Evolutionary conservation across 2,797 vertebrate species (phyloP), one percentile per base, ranked within the genome.

Genomic region (Myotis myotis): DNA sequence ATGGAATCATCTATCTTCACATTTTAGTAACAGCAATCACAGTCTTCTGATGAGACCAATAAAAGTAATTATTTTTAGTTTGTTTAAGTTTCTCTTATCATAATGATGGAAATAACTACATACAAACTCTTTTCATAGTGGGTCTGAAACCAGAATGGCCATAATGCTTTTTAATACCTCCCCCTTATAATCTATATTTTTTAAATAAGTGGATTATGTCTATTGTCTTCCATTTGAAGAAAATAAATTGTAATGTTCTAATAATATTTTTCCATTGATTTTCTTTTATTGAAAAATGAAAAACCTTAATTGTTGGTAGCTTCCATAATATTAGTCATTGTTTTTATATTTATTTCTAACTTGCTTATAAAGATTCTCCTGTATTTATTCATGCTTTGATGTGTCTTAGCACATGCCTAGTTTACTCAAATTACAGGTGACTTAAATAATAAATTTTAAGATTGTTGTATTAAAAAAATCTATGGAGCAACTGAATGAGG

Each of bases 361-460:
- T 96, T 88, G 3, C 74, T 75, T 85, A 53, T 47, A 76, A 68
- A 96, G 8, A 91, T 86, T 88, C 15, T 91, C 74, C n/a, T 86
- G 1, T 87, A 91, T 96, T 97, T 96, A 96, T 94, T 96, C 92
- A 95, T 96, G 19, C 47, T 95, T 38, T 76, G 62, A 95, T 92
- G 68, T 94, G 55, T 92, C 33, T 97, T 64, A 97, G 94, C 68
- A 96, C 1, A 23, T 60, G 91, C 23, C 19, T 92, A 96, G 51
- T 96, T 96, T 97, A 96, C 97, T 97, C 90, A 97, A 98, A 97
- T 97, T 97, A 84, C 44, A 95, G 51, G 57, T 97, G 93, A 97
- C 44, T 87, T 81, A 97, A 98, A 90, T 81, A 88, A 94, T 97
- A 96, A 96, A 97, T 98, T 97, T 97, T 89, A 97, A 91, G 76